Evolutionary conservation across 2,888 invertebrate species (phyloP).

Genomic region (Cryptocephalus primarius): DNA sequence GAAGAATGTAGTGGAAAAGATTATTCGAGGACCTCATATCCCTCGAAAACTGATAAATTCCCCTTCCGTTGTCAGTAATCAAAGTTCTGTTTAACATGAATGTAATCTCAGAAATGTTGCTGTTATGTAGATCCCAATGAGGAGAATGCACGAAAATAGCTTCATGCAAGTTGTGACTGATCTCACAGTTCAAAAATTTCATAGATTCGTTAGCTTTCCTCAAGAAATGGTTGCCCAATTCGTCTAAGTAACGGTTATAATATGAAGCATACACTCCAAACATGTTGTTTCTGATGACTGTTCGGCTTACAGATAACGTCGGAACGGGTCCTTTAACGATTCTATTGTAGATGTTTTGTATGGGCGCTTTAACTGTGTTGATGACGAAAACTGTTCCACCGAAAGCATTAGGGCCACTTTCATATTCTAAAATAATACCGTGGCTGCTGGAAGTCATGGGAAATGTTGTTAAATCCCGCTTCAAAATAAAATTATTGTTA

Average conservation of each 20-base stretch:
- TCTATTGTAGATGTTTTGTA: constrained; percentile 60
- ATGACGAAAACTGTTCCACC: constrained; percentile 75
- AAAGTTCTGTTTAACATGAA: constrained; percentile 78
- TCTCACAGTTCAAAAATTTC: constrained; percentile 66
- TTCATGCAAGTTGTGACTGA: constrained; percentile 63
- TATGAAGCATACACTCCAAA: constrained; percentile 74
- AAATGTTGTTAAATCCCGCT: constrained; percentile 78
- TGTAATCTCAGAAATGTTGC: constrained; percentile 82
- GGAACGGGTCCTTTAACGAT: constrained; percentile 73
- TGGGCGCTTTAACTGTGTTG: constrained; percentile 60
- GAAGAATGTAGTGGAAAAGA: constrained; percentile 87
- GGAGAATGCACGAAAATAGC: constrained; percentile 76
- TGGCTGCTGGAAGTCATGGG: constrained; percentile 81
- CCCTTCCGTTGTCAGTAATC: constrained; percentile 78
- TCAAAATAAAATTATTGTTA: constrained; percentile 64
- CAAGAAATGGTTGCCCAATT: constrained; percentile 74
- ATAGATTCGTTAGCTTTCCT: constrained; percentile 83
- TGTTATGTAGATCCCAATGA: constrained; percentile 72
- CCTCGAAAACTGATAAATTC: constrained; percentile 80
- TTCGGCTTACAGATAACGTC: constrained; percentile 57
- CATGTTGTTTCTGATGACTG: constrained; percentile 69
- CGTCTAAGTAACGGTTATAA: constrained; percentile 80
- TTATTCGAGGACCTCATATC: constrained; percentile 95
- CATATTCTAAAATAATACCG: constrained; percentile 67
- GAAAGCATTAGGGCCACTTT: constrained; percentile 64